A percentile compares a stretch with the other conserved stretches of the same genome.
Conservation (phyloP, 2,113 vertebrate genomes). For the Mirza zaza region DNA sequence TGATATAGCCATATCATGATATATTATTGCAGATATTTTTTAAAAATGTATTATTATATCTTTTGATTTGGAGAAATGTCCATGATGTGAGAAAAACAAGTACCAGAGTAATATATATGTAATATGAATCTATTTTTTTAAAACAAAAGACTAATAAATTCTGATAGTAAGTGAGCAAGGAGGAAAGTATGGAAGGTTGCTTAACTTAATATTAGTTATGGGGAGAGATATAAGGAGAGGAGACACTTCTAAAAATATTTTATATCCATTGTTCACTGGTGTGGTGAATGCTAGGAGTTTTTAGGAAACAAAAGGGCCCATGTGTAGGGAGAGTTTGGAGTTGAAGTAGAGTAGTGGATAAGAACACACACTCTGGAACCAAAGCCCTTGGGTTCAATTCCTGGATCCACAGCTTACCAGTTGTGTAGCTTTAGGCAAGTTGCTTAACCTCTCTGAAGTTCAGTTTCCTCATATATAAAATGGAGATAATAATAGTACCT, state of each 20-base stretch:
- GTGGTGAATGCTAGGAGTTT: not conserved
- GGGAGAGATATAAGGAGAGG: not conserved
- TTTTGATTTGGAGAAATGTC: not conserved
- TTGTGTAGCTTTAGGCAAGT: not conserved
- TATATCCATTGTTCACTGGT: not conserved
- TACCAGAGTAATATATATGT: not conserved
- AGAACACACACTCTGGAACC: not conserved
- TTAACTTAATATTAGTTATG: not conserved
- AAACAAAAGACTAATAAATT: not conserved
- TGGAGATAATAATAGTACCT: not conserved
- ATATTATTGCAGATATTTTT: constrained; percentile 2
- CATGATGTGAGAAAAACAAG: not conserved
- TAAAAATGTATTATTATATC: not conserved
- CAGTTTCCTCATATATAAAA: not conserved
- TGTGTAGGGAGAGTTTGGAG: not conserved
- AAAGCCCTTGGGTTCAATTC: not conserved
- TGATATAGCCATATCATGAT: not conserved
- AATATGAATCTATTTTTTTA: not conserved
- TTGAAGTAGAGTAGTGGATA: not conserved
- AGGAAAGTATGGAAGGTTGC: not conserved
- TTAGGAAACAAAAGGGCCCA: not conserved
- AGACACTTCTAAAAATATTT: not conserved
- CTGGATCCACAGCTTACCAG: not conserved
- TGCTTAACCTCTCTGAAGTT: not conserved
- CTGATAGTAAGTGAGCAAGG: not conserved